These are phyloP conservation scores for Microplitis manilae DNA, from an alignment of 2,888 invertebrate genomes.

Conservation along the genomic window DNA sequence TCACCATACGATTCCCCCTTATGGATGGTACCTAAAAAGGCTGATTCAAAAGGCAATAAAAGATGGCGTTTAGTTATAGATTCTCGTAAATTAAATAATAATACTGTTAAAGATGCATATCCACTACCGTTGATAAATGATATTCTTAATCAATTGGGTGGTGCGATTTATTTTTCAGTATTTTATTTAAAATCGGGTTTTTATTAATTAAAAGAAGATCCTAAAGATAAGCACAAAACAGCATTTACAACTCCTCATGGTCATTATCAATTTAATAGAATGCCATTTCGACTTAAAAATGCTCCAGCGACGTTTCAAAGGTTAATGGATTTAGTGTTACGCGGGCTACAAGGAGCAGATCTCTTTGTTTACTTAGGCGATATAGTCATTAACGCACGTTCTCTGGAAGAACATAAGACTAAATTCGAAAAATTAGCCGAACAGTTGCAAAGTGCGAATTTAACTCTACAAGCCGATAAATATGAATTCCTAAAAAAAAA, in stretches of 20 bases:
- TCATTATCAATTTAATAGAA: conserved; percentile 9
- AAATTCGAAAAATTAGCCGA: no score
- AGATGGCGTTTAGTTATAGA: no score
- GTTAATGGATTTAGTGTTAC: conserved; percentile 28
- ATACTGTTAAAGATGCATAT: no score
- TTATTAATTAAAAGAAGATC: conserved; percentile 1
- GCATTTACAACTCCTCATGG: conserved; percentile 34
- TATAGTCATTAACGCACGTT: neutral
- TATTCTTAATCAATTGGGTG: neutral
- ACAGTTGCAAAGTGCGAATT: no score
- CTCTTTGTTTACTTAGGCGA: conserved; percentile 7
- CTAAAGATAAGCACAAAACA: conserved; percentile 9
- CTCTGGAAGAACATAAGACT: no score
- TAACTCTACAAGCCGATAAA: no score
- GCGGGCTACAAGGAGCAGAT: neutral
- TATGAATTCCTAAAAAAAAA: no score
- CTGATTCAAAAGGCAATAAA: no score
- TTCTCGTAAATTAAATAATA: no score
- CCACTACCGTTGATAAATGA: no score
- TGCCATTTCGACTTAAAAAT: conserved; percentile 17
- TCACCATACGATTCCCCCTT: no score
- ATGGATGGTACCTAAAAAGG: no score
- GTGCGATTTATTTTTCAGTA: neutral
- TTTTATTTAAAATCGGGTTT: conserved; percentile 20
- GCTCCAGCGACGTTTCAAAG: conserved; percentile 30